Base-by-base conservation (phyloP, 1,140 invertebrate species). In the Callitettix versicolor region DNA sequence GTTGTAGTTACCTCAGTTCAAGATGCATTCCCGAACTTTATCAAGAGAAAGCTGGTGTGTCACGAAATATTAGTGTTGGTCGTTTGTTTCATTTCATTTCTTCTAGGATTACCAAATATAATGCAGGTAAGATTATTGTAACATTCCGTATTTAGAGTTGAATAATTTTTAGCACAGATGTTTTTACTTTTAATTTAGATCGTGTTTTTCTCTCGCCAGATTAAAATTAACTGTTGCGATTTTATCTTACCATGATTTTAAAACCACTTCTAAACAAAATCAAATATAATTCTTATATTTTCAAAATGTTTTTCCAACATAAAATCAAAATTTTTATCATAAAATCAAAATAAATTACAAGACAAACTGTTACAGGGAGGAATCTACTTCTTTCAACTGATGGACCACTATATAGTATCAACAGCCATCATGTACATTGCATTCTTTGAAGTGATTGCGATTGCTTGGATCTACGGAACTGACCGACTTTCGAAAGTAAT, bases 401-500 rank as follows among this genome's bases (percentile, higher is more conserved):
- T 95, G 65, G 91, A 95, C 67, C 90, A 91, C 68, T 95, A 93
- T 68, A 85, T 90, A 5, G 89, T 91, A 15, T 91, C 88, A 0
- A 80, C 93, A 57, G 91, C 88, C 7, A 85, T 94, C 34, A 92
- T 93, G 77, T 91, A 91, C 62, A 74, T 95, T 34, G 90, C 90
- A 33, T 91, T 95, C 67, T 91, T 94, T 67, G 91, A 95, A 77
- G 81, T 91, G 14, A 84, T 93, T 24, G 90, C 85, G 3, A 82
- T 95, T 34, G 82, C 87, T 0, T 95, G 91, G 91, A 83, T 91
- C 64, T 95, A 95, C 68, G 91, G 91, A n/a, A 85, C 87, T 0
- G 77, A 78, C 34, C 75, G 86, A 58, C 66, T 95, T 42, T 81
- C 85, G 2, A 78, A 76, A 58, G 91, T 94, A 67, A 80, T 94